These are phyloP conservation scores for Pantelozetes paolii DNA, from an alignment of 2,888 invertebrate genomes.

Conservation along the genomic window DNA sequence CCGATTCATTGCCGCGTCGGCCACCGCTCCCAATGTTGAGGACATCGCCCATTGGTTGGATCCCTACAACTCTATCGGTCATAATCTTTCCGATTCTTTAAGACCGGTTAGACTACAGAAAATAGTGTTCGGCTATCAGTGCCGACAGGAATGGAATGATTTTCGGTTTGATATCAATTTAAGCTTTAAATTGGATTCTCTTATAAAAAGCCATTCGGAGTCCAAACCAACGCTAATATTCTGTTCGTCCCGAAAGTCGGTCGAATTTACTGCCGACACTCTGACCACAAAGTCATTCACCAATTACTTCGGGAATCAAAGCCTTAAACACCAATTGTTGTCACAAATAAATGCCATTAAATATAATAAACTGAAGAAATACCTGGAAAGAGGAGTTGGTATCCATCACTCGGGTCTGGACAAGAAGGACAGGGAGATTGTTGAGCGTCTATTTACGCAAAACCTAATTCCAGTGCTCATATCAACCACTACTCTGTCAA, in stretches of 20 bases:
- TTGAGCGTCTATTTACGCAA: slow-evolving; percentile 65
- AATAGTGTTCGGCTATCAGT: slow-evolving; percentile 67
- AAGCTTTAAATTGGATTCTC: slow-evolving; percentile 66
- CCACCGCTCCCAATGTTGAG: slow-evolving; percentile 71
- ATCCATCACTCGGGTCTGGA: slow-evolving; percentile 74
- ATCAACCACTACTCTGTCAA: slow-evolving; percentile 60
- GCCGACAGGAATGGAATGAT: slow-evolving; percentile 58
- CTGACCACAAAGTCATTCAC: slow-evolving; percentile 53
- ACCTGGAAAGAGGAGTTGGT: slow-evolving; percentile 60
- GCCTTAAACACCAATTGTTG: not conserved
- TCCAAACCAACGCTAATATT: slow-evolving; percentile 72
- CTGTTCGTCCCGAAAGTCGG: slow-evolving; percentile 71
- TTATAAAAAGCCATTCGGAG: slow-evolving; percentile 66
- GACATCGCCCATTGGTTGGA: slow-evolving; percentile 55
- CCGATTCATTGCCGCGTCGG: slow-evolving; percentile 71
- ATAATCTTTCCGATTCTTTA: slow-evolving; percentile 58
- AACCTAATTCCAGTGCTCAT: slow-evolving; percentile 65
- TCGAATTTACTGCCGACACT: slow-evolving; percentile 64
- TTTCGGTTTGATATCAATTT: slow-evolving; percentile 72
- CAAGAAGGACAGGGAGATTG: slow-evolving; percentile 61
- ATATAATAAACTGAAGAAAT: slow-evolving; percentile 38
- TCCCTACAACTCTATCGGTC: not conserved
- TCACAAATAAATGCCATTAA: not conserved
- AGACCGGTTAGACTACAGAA: slow-evolving; percentile 70
- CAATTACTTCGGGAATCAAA: slow-evolving; percentile 38